Percentiles rank a stretch among this genome's conserved stretches.
Conservation (phyloP, 2,797 vertebrate species). For the Thunnus albacares region DNA sequence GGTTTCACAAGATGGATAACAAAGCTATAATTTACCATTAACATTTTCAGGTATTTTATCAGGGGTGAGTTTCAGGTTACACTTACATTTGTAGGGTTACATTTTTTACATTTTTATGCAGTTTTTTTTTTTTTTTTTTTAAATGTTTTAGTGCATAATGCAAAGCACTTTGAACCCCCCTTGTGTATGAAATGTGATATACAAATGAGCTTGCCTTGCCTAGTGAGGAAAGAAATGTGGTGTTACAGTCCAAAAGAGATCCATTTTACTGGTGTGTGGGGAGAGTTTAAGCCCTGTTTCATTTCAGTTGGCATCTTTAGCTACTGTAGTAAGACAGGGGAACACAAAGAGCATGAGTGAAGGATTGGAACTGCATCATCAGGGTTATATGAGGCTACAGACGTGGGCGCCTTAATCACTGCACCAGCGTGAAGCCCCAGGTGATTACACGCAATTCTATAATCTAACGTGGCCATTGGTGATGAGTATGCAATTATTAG, state of each 20-base stretch:
- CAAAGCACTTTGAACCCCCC: no score
- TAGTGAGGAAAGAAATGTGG: background rate
- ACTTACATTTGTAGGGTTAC: no score
- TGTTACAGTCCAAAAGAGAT: background rate
- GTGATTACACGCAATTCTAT: background rate
- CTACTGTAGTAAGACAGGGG: background rate
- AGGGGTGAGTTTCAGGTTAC: background rate
- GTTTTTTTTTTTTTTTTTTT: no score
- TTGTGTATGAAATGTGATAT: no score
- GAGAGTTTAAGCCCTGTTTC: background rate
- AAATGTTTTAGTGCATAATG: no score
- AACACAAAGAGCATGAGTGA: background rate
- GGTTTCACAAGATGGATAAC: background rate
- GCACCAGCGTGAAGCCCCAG: background rate
- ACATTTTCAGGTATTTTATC: conserved; percentile 1
- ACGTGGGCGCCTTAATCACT: conserved; percentile 27
- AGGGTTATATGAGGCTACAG: conserved; percentile 48
- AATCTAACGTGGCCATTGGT: background rate
- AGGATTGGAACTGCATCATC: conserved; percentile 29
- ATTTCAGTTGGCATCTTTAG: conserved; percentile 13
- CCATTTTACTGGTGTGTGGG: background rate
- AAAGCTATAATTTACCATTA: background rate
- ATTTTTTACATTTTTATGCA: no score
- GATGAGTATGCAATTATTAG: background rate
- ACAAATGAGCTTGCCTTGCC: no score